Evolutionary conservation across 2,797 vertebrate species (phyloP).

Genomic region (Atherinosoma microstoma): DNA sequence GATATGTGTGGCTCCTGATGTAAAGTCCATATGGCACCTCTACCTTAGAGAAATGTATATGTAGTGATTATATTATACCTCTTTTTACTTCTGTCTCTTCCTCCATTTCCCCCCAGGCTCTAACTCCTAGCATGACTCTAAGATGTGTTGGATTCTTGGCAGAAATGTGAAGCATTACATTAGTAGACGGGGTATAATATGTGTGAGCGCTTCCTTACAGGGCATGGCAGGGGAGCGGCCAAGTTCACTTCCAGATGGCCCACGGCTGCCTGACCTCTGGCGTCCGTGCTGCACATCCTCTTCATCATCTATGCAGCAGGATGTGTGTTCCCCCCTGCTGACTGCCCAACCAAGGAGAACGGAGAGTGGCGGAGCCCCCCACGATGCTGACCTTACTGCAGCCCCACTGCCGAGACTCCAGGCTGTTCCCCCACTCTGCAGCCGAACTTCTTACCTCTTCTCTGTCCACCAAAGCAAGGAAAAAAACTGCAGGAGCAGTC

Average conservation of each 20-base stretch:
- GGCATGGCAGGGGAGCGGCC: constrained; percentile 64
- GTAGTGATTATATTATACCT: constrained; percentile 74
- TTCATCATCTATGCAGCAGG: constrained; percentile 80
- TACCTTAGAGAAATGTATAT: constrained; percentile 77
- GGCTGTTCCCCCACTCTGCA: constrained; percentile 59
- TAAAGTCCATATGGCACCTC: constrained; percentile 76
- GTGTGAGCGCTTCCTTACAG: constrained; percentile 20
- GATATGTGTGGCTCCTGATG: constrained; percentile 61
- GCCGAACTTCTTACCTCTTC: constrained; percentile 58
- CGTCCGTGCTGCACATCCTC: constrained; percentile 68
- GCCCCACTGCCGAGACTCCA: constrained; percentile 62
- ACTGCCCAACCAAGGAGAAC: constrained; percentile 74
- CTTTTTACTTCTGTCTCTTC: constrained; percentile 54
- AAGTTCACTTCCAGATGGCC: constrained; percentile 77
- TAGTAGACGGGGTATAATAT: constrained; percentile 51
- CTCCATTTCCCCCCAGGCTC: constrained; percentile 56
- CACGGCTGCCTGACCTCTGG: constrained; percentile 77
- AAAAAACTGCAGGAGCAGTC: constrained; percentile 35
- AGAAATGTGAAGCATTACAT: constrained; percentile 57
- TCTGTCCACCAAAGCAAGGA: constrained; percentile 33
- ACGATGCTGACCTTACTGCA: constrained; percentile 66
- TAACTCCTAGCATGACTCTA: constrained; percentile 68
- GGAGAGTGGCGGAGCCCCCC: constrained; percentile 52
- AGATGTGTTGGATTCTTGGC: constrained; percentile 45
- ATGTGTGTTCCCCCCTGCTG: constrained; percentile 64